These are phyloP conservation scores for Anisognathus igniventris DNA, from an alignment of 2,797 vertebrate genomes.

Conservation along the genomic window DNA sequence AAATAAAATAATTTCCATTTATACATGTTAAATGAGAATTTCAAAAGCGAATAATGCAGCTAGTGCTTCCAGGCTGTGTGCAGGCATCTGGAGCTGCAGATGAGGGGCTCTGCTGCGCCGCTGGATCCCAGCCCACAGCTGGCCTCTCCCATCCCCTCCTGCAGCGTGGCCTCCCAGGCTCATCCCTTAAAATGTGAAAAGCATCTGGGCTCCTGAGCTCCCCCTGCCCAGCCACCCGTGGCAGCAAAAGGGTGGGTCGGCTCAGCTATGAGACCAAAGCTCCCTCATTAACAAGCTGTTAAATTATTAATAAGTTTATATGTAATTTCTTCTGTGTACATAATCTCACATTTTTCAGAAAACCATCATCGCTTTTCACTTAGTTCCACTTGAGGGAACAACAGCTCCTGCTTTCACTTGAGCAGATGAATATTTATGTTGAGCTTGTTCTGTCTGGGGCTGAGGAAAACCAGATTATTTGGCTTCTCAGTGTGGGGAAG, in stretches of 20 bases:
- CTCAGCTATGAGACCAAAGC: background rate
- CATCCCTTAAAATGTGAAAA: background rate
- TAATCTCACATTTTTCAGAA: conserved; percentile 78
- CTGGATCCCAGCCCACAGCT: background rate
- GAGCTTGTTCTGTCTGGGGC: conserved; percentile 1
- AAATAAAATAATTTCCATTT: conserved; percentile 46
- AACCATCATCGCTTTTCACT: conserved; percentile 82
- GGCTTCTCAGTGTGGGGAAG: background rate
- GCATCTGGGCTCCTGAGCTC: background rate
- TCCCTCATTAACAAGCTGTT: conserved; percentile 69
- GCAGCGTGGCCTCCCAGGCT: fast-evolving
- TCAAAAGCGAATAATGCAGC: background rate
- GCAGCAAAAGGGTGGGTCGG: background rate
- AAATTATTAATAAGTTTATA: conserved; percentile 81
- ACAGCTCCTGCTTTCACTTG: conserved; percentile 74
- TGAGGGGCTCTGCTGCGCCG: fast-evolving
- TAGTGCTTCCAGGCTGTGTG: background rate
- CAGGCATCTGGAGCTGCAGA: background rate
- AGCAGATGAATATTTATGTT: conserved; percentile 85
- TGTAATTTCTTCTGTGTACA: conserved; percentile 81
- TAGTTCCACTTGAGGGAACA: conserved; percentile 84
- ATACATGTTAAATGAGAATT: conserved; percentile 44
- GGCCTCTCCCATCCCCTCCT: background rate
- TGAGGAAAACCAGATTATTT: conserved; percentile 21
- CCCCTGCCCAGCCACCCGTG: background rate